Percentiles rank a stretch among this genome's conserved stretches.
Evolutionary conservation across 2,113 vertebrate genomes (phyloP).

Genomic region (Guaruba guarouba): DNA sequence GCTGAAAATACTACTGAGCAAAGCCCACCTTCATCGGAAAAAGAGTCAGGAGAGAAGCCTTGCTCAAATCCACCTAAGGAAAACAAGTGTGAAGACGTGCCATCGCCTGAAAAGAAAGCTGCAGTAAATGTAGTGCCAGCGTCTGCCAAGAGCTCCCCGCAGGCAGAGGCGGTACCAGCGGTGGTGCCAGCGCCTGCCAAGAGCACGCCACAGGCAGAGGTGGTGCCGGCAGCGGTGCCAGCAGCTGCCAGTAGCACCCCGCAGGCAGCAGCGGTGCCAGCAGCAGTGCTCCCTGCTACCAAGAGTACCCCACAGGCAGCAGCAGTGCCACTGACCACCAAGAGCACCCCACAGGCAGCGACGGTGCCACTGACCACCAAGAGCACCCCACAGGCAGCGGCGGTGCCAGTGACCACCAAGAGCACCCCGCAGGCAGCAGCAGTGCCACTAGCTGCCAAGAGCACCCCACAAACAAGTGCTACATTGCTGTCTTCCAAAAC

Average conservation of each 20-base stretch:
- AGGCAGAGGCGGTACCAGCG: background rate
- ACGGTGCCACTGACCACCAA: background rate
- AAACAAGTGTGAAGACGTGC: constrained; percentile 47
- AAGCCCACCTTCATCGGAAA: constrained; percentile 32
- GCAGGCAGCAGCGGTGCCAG: background rate
- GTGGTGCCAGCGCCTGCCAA: background rate
- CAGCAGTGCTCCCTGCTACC: rapidly evolving
- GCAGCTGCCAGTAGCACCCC: background rate
- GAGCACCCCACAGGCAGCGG: background rate
- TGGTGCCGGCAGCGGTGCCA: background rate
- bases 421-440: background rate
- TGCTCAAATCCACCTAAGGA: constrained; percentile 41
- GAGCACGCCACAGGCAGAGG: background rate
- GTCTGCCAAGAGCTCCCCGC: background rate
- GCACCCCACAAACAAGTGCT: background rate
- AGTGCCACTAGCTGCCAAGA: background rate
- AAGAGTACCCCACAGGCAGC: background rate
- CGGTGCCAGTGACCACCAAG: background rate
- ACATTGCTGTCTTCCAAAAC: constrained; percentile 35
- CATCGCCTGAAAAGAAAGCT: constrained; percentile 60
- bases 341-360: background rate
- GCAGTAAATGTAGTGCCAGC: background rate
- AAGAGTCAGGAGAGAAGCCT: constrained; percentile 65
- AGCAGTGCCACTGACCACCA: background rate
- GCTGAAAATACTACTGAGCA: constrained; percentile 55